These are phyloP conservation scores for Sussaba pulchella DNA, from an alignment of 2,888 invertebrate species.

Conservation along the genomic window DNA sequence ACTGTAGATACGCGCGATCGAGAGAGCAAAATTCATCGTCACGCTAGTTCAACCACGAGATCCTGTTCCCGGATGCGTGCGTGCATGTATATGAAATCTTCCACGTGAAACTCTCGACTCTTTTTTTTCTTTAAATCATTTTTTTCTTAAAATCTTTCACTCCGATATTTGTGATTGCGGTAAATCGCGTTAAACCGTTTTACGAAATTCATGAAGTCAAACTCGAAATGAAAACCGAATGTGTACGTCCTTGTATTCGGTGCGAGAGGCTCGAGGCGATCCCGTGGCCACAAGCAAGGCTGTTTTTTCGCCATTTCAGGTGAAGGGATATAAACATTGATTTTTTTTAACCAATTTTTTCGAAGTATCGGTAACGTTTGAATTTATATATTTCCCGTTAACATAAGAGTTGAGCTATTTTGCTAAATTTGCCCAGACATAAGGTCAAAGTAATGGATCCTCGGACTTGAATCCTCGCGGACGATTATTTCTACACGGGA, in stretches of 20 bases:
- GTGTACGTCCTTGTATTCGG: too few species aligned
- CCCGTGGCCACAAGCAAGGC: conserved; percentile 40
- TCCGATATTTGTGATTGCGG: conserved; percentile 28
- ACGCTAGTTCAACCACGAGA: conserved; percentile 62
- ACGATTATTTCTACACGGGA: neutral
- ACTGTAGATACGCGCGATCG: conserved; percentile 45
- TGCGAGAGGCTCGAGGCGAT: conserved; percentile 18
- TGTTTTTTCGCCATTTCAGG: neutral
- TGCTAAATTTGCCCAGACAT: conserved; percentile 1
- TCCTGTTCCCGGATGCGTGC: conserved; percentile 59
- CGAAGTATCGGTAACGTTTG: neutral
- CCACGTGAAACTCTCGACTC: neutral
- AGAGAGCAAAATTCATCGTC: conserved; percentile 61
- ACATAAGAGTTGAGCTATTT: conserved; percentile 3
- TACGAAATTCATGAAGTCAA: neutral
- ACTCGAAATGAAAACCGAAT: neutral
- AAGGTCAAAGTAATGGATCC: conserved; percentile 12
- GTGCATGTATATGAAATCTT: conserved; percentile 23
- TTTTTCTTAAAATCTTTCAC: conserved; percentile 2
- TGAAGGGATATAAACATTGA: neutral
- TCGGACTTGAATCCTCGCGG: conserved; percentile 10
- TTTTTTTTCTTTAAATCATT: neutral
- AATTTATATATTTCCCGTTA: neutral
- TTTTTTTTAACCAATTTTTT: neutral
- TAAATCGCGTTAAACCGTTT: conserved; percentile 14